Evolutionary conservation across 2,888 invertebrate genomes (phyloP).

Genomic region (Chymomyza fuscimana): DNA sequence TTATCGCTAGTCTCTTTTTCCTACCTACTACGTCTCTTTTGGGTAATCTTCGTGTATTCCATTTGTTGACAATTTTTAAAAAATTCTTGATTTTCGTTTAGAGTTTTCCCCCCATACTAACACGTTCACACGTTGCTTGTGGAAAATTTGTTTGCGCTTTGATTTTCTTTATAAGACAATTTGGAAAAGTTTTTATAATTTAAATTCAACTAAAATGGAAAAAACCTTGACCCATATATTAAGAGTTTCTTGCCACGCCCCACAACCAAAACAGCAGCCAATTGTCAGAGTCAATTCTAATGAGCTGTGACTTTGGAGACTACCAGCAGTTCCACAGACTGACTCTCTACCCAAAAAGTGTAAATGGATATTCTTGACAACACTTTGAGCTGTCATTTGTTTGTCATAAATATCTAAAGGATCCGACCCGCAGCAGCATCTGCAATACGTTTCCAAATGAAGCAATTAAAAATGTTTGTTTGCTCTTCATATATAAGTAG

Average conservation of each 20-base stretch:
- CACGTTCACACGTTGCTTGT: slow-evolving; percentile 26
- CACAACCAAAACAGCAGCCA: neutral
- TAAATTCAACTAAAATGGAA: neutral
- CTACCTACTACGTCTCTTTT: slow-evolving; percentile 40
- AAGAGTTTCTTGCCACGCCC: neutral
- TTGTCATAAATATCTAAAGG: slow-evolving; percentile 56
- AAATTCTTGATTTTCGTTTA: neutral
- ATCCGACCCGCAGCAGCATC: slow-evolving; percentile 12
- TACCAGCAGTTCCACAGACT: neutral
- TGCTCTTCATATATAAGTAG: neutral
- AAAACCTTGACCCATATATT: slow-evolving; percentile 5
- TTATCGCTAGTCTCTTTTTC: slow-evolving; percentile 34
- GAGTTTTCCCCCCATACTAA: slow-evolving; percentile 7
- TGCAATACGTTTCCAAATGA: slow-evolving; percentile 31
- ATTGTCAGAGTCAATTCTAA: slow-evolving; percentile 21
- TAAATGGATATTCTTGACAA: slow-evolving; percentile 64
- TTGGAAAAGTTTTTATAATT: slow-evolving; percentile 20
- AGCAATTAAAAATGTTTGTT: slow-evolving; percentile 36
- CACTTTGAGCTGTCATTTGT: slow-evolving; percentile 65
- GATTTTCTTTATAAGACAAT: slow-evolving; percentile 43
- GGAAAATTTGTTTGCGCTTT: slow-evolving; percentile 24
- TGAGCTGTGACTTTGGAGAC: slow-evolving; percentile 54
- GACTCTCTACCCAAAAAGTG: slow-evolving; percentile 23
- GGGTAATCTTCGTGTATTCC: slow-evolving; percentile 43
- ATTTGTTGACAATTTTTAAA: slow-evolving; percentile 51